Percentiles rank a stretch among this genome's conserved stretches.
Conservation (phyloP, 92 coral and sea anemone species). For the Nematostella vectensis region DNA sequence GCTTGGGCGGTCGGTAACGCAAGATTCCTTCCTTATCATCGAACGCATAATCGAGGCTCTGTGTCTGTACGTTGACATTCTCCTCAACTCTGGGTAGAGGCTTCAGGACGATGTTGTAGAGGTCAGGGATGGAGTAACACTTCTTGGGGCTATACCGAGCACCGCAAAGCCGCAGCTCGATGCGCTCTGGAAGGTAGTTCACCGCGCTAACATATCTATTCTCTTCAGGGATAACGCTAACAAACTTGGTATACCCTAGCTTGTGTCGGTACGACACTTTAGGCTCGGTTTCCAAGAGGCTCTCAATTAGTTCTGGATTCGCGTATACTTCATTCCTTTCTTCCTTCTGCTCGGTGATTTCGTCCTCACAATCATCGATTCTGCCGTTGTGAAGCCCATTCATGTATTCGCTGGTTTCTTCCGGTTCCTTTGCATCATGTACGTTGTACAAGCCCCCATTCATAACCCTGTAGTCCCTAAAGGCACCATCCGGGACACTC, state of each 20-base stretch:
- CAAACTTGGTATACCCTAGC: constrained; percentile 47
- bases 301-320: too few relatives aligned
- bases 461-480: neutral
- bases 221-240: constrained; percentile 64
- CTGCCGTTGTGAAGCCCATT: too few relatives aligned
- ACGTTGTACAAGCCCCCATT: neutral
- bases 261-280: too few relatives aligned
- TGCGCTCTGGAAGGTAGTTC: constrained; percentile 70
- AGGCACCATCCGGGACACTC: too few relatives aligned
- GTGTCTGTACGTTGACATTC: constrained; percentile 11
- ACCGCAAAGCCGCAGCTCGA: constrained; percentile 78
- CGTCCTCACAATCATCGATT: too few relatives aligned
- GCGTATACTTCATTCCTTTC: too few relatives aligned
- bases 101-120: constrained; percentile 56
- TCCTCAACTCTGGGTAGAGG: constrained; percentile 54
- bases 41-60: constrained; percentile 18
- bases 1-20: constrained; percentile 30
- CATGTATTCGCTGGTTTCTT: too few relatives aligned
- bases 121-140: constrained; percentile 65
- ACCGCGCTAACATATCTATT: constrained; percentile 41
- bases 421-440: too few relatives aligned
- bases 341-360: too few relatives aligned
- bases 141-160: constrained; percentile 23
- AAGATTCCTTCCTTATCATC: constrained; percentile 30
- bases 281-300: too few relatives aligned